Percentiles rank a stretch among this genome's conserved stretches.
Conservation (phyloP, 1,140 invertebrate species). For the Vollenhovia emeryi region DNA sequence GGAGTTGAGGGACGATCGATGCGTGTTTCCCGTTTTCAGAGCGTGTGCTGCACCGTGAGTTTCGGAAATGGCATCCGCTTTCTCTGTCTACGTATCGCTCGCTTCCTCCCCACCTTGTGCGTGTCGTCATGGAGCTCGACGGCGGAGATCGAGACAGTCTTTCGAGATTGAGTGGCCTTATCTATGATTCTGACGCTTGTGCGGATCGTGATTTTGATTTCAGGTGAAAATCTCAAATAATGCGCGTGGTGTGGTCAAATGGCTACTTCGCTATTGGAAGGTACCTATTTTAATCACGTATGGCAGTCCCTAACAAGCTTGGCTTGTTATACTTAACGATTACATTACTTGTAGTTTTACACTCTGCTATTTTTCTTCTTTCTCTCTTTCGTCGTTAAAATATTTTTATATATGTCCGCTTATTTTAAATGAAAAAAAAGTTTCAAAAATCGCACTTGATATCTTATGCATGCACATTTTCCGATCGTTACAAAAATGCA, state of each 20-base stretch:
- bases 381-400: neutral
- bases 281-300: no score
- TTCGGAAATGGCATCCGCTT: constrained; percentile 52
- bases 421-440: neutral
- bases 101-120: neutral
- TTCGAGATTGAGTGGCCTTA: constrained; percentile 16
- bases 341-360: neutral
- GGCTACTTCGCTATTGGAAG: no score
- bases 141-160: neutral
- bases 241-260: neutral
- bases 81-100: neutral
- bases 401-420: neutral
- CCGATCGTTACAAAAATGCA: neutral
- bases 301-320: neutral
- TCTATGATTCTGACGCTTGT: constrained; percentile 4
- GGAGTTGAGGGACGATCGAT: constrained; percentile 47
- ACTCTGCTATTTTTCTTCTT: neutral
- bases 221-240: constrained; percentile 1
- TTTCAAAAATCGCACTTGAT: neutral
- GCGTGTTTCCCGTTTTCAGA: constrained; percentile 60
- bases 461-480: neutral
- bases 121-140: constrained; percentile 4
- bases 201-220: constrained; percentile 31
- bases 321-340: neutral
- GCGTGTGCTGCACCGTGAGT: constrained; percentile 41